Percentiles rank a stretch among this genome's conserved stretches.
Evolutionary conservation across 1,140 invertebrate genomes (phyloP).

Genomic region (Ephestia elutella): DNA sequence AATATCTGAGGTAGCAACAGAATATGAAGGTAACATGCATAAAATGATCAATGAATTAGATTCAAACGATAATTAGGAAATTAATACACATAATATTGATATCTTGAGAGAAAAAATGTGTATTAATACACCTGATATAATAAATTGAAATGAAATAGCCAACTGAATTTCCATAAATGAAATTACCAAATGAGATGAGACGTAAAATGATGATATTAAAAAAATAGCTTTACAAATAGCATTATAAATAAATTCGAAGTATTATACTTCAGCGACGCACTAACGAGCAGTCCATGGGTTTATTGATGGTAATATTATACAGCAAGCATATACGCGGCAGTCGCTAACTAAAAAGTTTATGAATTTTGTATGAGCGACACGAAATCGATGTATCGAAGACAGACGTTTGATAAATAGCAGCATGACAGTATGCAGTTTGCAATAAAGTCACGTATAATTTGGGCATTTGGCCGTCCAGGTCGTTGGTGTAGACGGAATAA

Average conservation of each 20-base stretch:
- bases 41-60: neutral
- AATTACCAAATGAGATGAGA: neutral
- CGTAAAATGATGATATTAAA: constrained; percentile 5
- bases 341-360: constrained; percentile 31
- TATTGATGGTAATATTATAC: constrained; percentile 57
- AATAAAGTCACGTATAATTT: constrained; percentile 53
- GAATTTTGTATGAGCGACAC: constrained; percentile 51
- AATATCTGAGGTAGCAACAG: constrained; percentile 4
- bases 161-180: neutral
- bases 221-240: constrained; percentile 1
- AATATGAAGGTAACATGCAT: neutral
- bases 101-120: neutral
- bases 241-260: neutral
- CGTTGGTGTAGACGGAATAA: constrained; percentile 28
- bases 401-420: constrained; percentile 39
- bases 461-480: constrained; percentile 55
- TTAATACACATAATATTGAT: neutral
- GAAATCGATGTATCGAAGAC: constrained; percentile 36
- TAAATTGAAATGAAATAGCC: neutral
- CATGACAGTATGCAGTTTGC: constrained; percentile 62
- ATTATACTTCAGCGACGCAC: neutral
- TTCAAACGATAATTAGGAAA: neutral
- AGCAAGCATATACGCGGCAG: constrained; percentile 22
- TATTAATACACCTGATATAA: neutral
- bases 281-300: constrained; percentile 21